These are phyloP conservation scores for Cossypha polioptera DNA, from an alignment of 2,797 vertebrate species.

Conservation along the genomic window DNA sequence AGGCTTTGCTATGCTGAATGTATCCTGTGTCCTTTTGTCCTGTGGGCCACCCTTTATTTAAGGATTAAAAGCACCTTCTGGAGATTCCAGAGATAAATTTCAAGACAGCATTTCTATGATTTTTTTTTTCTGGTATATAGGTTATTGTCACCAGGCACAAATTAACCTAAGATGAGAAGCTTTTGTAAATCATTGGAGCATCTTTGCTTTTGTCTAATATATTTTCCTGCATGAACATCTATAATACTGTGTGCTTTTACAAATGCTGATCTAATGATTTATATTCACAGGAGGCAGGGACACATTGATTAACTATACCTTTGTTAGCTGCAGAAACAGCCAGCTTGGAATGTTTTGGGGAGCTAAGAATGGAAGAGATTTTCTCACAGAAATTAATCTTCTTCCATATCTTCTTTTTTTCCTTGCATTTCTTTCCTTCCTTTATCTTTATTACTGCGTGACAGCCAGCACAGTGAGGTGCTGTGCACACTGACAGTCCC, in stretches of 20 bases:
- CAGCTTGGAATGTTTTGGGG: not conserved
- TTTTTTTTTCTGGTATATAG: not conserved
- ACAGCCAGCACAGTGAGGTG: not conserved
- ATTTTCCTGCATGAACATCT: not conserved
- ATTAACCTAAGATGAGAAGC: not conserved
- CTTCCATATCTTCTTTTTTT: not conserved
- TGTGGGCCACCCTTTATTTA: not conserved
- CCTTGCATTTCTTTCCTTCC: constrained; percentile 4
- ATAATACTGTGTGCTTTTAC: not conserved
- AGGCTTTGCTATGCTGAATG: not conserved
- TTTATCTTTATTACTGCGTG: constrained; percentile 20
- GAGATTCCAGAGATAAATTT: not conserved
- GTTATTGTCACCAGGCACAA: not conserved
- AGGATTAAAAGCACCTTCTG: not conserved
- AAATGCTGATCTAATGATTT: constrained; percentile 1
- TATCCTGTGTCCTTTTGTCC: not conserved
- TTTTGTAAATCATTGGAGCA: constrained; percentile 9
- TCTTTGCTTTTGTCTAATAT: not conserved
- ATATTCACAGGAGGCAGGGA: not conserved
- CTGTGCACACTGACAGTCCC: not conserved
- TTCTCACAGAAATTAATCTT: constrained; percentile 20
- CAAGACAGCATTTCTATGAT: constrained; percentile 22
- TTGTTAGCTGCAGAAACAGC: not conserved
- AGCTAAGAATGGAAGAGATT: not conserved
- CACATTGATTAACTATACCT: constrained; percentile 2